Conservation (phyloP, 2,113 vertebrate genomes). For the Burhinus oedicnemus region DNA sequence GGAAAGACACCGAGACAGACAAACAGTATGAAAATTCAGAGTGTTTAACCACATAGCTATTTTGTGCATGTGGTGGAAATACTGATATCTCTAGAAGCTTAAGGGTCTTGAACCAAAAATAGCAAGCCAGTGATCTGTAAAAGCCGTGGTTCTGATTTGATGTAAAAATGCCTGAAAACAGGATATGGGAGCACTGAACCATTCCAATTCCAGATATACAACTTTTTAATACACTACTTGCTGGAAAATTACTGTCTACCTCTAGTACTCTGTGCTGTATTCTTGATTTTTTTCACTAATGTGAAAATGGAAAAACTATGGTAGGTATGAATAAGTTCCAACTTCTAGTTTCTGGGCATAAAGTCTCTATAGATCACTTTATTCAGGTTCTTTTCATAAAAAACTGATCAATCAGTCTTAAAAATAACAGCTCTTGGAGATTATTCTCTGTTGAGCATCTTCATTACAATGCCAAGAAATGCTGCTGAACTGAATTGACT, state of each 20-base stretch:
- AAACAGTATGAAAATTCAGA: not conserved
- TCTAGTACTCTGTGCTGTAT: not conserved
- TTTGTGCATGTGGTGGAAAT: not conserved
- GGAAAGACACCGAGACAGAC: not conserved
- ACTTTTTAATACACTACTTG: not conserved
- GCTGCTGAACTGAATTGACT: not conserved
- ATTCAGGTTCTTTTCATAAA: not conserved
- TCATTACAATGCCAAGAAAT: not conserved
- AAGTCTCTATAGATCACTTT: not conserved
- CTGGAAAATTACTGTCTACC: not conserved
- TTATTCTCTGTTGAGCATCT: not conserved
- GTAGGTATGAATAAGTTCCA: not conserved
- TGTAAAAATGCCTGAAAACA: not conserved
- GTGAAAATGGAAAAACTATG: not conserved
- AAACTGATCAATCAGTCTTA: not conserved
- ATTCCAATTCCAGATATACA: not conserved
- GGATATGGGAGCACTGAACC: not conserved
- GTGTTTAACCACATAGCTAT: not conserved
- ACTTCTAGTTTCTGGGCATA: not conserved
- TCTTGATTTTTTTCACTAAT: not conserved
- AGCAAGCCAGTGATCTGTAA: not conserved
- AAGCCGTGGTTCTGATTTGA: not conserved
- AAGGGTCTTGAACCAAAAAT: not conserved
- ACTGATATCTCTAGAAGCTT: not conserved
- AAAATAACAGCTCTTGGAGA: not conserved